Evolutionary conservation across 30 jellyfish, hydroid and myxozoan genomes (phyloP).

Genomic region (Rhopilema esculentum): DNA sequence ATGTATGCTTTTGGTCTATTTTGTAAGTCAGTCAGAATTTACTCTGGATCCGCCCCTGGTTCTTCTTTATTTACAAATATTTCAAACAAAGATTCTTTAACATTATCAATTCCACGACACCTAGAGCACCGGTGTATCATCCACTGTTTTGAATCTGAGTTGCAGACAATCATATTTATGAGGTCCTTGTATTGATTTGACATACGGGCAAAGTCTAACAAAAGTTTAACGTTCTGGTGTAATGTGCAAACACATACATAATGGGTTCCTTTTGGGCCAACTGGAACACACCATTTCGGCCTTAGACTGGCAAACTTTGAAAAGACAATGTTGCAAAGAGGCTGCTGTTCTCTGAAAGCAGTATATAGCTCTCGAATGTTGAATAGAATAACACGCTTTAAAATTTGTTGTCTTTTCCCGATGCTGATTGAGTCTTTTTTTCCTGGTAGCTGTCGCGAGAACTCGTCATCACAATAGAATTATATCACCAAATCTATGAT

Average conservation of each 20-base stretch:
- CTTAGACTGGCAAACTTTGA: constrained; percentile 73
- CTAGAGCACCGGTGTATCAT: constrained; percentile 71
- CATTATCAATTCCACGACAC: constrained; percentile 55
- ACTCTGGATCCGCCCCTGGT: not conserved
- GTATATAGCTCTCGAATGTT: constrained; percentile 56
- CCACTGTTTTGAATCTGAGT: constrained; percentile 19
- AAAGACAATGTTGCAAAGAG: constrained; percentile 55
- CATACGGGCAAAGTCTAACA: constrained; percentile 36
- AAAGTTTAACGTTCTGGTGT: constrained; percentile 70
- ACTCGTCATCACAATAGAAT: not conserved
- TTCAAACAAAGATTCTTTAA: not conserved
- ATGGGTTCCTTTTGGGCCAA: constrained; percentile 83
- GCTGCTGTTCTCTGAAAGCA: constrained; percentile 56
- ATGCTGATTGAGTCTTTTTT: not conserved
- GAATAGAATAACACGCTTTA: constrained; percentile 49
- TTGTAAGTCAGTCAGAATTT: not conserved
- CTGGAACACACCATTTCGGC: constrained; percentile 81
- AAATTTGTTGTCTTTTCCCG: not conserved
- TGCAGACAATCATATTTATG: not conserved
- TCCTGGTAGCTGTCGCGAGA: not conserved
- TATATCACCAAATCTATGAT: not conserved
- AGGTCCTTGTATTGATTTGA: not conserved
- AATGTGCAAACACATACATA: constrained; percentile 81
- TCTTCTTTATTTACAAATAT: not conserved
- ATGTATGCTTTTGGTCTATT: not conserved